Evolutionary conservation across 2,113 vertebrate species (phyloP).

Genomic region (Lophotis ruficrista): DNA sequence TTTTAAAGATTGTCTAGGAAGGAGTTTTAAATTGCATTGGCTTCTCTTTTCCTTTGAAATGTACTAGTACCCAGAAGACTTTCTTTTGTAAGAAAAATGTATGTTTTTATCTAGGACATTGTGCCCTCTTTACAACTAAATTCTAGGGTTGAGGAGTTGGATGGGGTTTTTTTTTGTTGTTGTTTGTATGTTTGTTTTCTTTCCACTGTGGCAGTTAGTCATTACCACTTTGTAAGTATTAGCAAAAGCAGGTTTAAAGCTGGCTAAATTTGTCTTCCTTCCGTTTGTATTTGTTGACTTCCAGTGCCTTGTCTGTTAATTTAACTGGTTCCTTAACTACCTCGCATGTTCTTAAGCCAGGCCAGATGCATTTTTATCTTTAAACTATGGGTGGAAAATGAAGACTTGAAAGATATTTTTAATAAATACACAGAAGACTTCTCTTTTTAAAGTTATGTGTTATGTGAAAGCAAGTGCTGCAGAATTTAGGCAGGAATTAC

Average conservation of each 20-base stretch:
- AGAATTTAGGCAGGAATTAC: rapidly evolving
- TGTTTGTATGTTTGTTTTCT: not conserved
- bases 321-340: not conserved
- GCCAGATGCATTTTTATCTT: not conserved
- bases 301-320: not conserved
- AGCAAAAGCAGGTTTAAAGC: not conserved
- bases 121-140: not conserved
- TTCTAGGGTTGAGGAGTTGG: not conserved
- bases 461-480: not conserved
- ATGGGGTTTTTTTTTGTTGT: not conserved
- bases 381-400: not conserved
- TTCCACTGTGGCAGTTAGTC: not conserved
- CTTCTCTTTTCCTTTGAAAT: not conserved
- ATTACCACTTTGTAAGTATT: not conserved
- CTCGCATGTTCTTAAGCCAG: not conserved
- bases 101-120: not conserved
- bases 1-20: not conserved
- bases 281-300: not conserved
- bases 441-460: not conserved
- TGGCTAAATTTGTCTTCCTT: not conserved
- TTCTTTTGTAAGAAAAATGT: not conserved
- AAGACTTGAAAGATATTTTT: not conserved
- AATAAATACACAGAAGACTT: not conserved
- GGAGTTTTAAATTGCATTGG: not conserved
- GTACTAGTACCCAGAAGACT: not conserved